Evolutionary conservation across 1,140 invertebrate genomes (phyloP).

Genomic region (Meloidogyne chitwoodi): DNA sequence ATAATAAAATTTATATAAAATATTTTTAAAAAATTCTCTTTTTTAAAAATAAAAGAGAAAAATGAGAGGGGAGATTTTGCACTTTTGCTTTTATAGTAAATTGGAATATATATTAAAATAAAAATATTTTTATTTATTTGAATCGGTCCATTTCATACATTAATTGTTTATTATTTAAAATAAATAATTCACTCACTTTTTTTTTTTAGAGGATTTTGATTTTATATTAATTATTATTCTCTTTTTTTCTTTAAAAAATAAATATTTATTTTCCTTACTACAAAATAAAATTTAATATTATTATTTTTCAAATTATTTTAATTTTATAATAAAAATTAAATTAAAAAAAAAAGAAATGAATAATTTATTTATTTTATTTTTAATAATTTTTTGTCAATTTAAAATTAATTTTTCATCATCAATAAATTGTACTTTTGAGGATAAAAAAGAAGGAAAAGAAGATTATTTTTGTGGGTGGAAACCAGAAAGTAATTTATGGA

Average conservation of each 20-base stretch:
- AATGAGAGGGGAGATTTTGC: background rate
- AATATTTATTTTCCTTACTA: too few species aligned
- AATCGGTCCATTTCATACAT: background rate
- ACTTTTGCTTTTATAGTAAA: background rate
- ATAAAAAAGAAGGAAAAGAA: background rate
- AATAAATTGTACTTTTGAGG: slow-evolving; percentile 11
- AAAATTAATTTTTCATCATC: background rate
- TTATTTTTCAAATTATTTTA: too few species aligned
- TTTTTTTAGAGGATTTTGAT: too few species aligned
- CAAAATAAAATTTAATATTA: too few species aligned
- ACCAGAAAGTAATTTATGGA: slow-evolving; percentile 9
- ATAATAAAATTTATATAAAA: too few species aligned
- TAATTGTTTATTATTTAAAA: background rate
- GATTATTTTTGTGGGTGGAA: slow-evolving; percentile 4
- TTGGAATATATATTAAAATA: background rate
- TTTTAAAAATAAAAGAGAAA: background rate
- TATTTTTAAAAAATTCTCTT: background rate
- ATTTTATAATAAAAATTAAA: background rate
- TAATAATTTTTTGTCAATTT: background rate
- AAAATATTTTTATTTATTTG: background rate
- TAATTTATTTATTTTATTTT: background rate
- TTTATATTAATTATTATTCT: too few species aligned
- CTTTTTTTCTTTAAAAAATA: too few species aligned
- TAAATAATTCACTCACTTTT: background rate
- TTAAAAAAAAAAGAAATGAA: background rate